These are phyloP conservation scores for Apteryx owenii DNA, from an alignment of 2,113 vertebrate species.

Conservation along the genomic window DNA sequence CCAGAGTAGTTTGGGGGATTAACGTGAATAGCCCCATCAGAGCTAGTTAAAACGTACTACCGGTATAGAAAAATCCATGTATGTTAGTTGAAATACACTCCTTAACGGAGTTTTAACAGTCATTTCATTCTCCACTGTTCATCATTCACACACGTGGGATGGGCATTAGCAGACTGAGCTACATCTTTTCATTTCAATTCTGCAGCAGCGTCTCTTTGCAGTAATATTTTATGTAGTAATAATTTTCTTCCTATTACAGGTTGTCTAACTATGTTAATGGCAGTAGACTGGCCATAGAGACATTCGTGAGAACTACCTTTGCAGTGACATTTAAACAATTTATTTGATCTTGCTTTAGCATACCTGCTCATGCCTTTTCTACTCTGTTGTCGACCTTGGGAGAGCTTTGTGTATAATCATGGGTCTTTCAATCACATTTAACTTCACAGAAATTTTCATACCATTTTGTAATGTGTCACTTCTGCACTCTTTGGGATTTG, in stretches of 20 bases:
- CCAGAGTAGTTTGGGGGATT: not conserved
- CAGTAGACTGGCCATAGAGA: conserved; percentile 62
- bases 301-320: conserved; percentile 76
- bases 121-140: conserved; percentile 54
- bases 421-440: conserved; percentile 64
- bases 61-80: not conserved
- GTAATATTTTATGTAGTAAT: conserved; percentile 76
- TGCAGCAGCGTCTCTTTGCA: conserved; percentile 64
- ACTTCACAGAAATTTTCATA: conserved; percentile 49
- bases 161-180: conserved; percentile 73
- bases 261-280: conserved; percentile 80
- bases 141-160: conserved; percentile 56
- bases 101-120: conserved; percentile 43
- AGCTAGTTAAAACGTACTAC: not conserved
- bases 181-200: conserved; percentile 80
- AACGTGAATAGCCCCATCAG: not conserved
- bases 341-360: conserved; percentile 80
- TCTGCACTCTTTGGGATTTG: conserved; percentile 21
- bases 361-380: conserved; percentile 77
- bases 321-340: conserved; percentile 80
- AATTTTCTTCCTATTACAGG: conserved; percentile 74
- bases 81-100: conserved; percentile 43
- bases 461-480: conserved; percentile 22
- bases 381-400: conserved; percentile 71
- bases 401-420: conserved; percentile 74